Evolutionary conservation across 2,797 vertebrate genomes (phyloP), one percentile per base, ranked within the genome.

Genomic region (Chiloscyllium punctatum): DNA sequence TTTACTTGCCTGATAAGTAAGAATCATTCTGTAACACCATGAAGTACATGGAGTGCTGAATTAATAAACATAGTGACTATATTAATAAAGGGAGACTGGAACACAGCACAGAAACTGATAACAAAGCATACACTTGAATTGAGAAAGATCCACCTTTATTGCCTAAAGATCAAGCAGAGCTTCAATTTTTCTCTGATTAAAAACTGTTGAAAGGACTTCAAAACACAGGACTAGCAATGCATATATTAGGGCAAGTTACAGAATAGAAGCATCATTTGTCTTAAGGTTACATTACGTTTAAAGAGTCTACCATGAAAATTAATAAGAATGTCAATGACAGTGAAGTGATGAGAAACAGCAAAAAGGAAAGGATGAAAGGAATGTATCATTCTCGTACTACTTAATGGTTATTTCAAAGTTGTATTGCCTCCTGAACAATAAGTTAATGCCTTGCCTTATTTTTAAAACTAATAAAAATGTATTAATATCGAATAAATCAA

Each of bases 171-270:
- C 33, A 37, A 68, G 5, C 62, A 48, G 91, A 94, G n/a, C 91
- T 94, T 94, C 37, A 94, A 71, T 77, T 94, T 42, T 48, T 69
- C 27, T 94, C 33, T 69, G n/a, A 94, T 94, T 69, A 94, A 94
- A 94, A 69, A 94, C 66, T 94, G 91, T 94, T 66, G 69, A 69
- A 62, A 69, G n/a, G 37, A 66, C 21, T 37, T 94, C 66, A 37
- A n/a, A 33, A 37, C 51, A 68, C 57, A 25, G 68, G n/a, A 69
- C 68, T 21, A 27, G 33, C n/a, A 69, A 21, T 1, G 71, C 37
- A 6, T 69, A 42, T 42, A 69, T 94, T 69, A 94, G 6, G 68
- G 42, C n/a, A 94, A 88, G 37, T 68, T 69, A 42, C 48, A 27
- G 53, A 94, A 69, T 92, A 42, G 53, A 84, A 84, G 62, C 33